Conservation (phyloP, 2,797 vertebrate species). For the Cephalopachus bancanus region DNA sequence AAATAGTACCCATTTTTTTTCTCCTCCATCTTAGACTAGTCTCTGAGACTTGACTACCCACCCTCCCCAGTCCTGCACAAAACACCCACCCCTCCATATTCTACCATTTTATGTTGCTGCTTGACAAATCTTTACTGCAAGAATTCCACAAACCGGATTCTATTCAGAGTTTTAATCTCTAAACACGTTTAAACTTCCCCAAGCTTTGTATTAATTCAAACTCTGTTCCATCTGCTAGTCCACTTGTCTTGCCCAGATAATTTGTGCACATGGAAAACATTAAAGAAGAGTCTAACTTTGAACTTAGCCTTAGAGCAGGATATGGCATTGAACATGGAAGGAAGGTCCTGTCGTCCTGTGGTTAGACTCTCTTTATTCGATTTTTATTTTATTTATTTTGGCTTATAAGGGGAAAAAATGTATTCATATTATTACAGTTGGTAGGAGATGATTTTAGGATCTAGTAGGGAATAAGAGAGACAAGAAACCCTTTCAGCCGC, state of each 20-base stretch:
- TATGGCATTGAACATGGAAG: not conserved
- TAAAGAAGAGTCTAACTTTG: not conserved
- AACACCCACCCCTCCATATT: not conserved
- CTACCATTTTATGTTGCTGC: not conserved
- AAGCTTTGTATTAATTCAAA: not conserved
- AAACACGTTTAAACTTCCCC: not conserved
- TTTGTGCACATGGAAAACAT: not conserved
- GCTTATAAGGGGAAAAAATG: not conserved
- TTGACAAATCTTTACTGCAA: not conserved
- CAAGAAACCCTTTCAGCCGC: conserved; percentile 9
- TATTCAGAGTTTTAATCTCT: not conserved
- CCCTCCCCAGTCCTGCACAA: not conserved
- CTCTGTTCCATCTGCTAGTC: not conserved
- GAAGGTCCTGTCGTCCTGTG: not conserved
- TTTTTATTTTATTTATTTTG: not conserved
- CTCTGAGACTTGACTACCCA: not conserved
- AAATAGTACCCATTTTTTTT: not conserved
- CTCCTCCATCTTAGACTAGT: not conserved
- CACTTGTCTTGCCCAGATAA: not conserved
- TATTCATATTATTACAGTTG: not conserved
- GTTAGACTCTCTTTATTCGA: not conserved
- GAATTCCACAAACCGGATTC: not conserved
- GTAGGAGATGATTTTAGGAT: conserved; percentile 37
- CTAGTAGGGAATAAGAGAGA: conserved; percentile 17
- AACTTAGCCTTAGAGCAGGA: not conserved